Base-by-base conservation (phyloP, 1,140 invertebrate species). In the Akabosia matsudoensis region DNA sequence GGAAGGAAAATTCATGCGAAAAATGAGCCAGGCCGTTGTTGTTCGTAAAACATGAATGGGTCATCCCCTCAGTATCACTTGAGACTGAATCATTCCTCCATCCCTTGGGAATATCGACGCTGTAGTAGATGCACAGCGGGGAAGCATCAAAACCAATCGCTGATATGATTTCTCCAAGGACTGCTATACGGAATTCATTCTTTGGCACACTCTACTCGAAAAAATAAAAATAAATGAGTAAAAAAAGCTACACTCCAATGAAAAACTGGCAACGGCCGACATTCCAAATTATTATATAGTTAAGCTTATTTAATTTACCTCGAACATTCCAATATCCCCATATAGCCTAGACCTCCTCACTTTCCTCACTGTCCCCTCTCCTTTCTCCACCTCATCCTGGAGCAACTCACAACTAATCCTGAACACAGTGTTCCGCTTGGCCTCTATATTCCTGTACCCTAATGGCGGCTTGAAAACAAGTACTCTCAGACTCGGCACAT, bases 101-200 rank as follows among this genome's bases (percentile, higher is more conserved):
- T 1, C 74, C 76, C 56, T 75, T 78, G 1, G 79, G 79, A 22
- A 78, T 67, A 33, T 80, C 73, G 24, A 76, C 71, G 16, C 73
- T 22, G 28, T 76, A 78, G 51, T 80, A 77, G 72, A 80, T 56
- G 51, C 74, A 80, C 16, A 80, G n/a, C 16, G 79, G 79, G 18
- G 73, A 26, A 1, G 28, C 2, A 7, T 78, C 72, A 64, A 80
- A 80, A 26, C 77, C 79, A 51, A 70, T 24, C 1, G 75, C 74
- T 22, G 75, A 74, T 3, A 77, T 18, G 16, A 80, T 78, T 74
- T 80, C 79, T n/a, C 79, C 79, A 61, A 80, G 31, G 7, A 80
- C 61, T 0, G 70, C 37, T 14, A 78, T 0, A 13, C 74, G 54
- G 16, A 80, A n/a, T 70, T 76, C 75, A 64, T 76, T 76, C 1